Base-by-base conservation (phyloP, 2,888 invertebrate genomes). In the Lycocerus yunnanus region DNA sequence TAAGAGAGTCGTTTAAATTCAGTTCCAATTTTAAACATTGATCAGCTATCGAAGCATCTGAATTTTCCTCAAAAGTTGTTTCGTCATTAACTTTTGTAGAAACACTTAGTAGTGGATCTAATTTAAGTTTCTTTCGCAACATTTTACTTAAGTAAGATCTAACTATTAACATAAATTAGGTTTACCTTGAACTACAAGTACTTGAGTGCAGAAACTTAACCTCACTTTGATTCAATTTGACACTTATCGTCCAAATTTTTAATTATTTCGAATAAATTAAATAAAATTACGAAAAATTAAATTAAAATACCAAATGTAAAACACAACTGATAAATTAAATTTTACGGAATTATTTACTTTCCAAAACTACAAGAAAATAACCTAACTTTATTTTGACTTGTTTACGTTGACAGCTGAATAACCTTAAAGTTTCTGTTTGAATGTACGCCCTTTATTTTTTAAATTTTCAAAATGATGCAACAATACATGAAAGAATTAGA, bases 401-500 rank as follows among this genome's bases (percentile, higher is more conserved):
- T 43, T 43, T 43, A 43, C 43, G 61, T 18, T 61, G 18, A 61
- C 61, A 61, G 18, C 15, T 15, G 15, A 61, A 24, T 21, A 66
- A 66, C 21, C 66, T 66, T 6, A 24, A 66, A 66, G 21, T 66
- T 0, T 61, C 15, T 61, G 15, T 66, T 66, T n/a, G 21, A 66
- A 66, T 15, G 15, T 66, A 66, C 66, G 27, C 27, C 27, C 27
- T 15, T 66, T 66, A 15, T 71, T 14, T 59, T 18, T 58, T n/a
- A 59, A 58, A 18, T 10, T 21, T 73, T 66, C 79, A 86, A 86
- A 84, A 94, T 93, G 88, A 95, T 95, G 95, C 92, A 94, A 89
- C 95, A 95, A 89, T 95, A 95, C 84, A 91, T 95, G 89, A 95
- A 94, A 87, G 95, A 95, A 84, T 88, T 95, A 72, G 95, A 95